phyloP scores from a whole-genome alignment of 2,113 vertebrate genomes.

The Macaca nemestrina region DNA sequence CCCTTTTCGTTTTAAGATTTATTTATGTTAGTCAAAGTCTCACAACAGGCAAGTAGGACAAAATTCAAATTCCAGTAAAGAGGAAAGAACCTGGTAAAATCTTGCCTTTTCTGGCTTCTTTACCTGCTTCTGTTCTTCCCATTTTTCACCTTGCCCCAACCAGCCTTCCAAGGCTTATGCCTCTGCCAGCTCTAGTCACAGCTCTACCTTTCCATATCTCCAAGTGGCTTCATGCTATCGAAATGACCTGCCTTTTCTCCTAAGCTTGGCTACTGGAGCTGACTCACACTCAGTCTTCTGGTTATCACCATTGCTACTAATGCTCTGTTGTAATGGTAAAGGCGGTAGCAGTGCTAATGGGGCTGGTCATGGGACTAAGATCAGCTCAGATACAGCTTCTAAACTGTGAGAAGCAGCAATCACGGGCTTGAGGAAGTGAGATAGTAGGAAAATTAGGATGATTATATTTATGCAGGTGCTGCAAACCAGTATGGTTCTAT shows the following conservation, averaged over 20 bases:
- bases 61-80: constrained; percentile 1
- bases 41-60: background rate
- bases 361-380: background rate
- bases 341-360: background rate
- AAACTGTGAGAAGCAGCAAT: background rate
- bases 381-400: background rate
- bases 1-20: background rate
- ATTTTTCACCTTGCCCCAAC: background rate
- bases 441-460: background rate
- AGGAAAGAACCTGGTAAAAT: background rate
- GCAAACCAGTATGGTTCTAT: background rate
- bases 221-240: background rate
- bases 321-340: background rate
- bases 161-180: background rate
- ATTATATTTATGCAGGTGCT: background rate
- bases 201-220: background rate
- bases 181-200: background rate
- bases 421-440: background rate
- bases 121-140: background rate
- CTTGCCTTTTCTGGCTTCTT: background rate
- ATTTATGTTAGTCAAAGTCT: background rate
- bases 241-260: background rate
- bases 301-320: background rate
- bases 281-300: background rate
- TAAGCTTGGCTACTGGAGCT: background rate